Percentiles rank a stretch among this genome's conserved stretches.
phyloP scores from a whole-genome alignment of 1,140 invertebrate species.

The Diorhabda sublineata region DNA sequence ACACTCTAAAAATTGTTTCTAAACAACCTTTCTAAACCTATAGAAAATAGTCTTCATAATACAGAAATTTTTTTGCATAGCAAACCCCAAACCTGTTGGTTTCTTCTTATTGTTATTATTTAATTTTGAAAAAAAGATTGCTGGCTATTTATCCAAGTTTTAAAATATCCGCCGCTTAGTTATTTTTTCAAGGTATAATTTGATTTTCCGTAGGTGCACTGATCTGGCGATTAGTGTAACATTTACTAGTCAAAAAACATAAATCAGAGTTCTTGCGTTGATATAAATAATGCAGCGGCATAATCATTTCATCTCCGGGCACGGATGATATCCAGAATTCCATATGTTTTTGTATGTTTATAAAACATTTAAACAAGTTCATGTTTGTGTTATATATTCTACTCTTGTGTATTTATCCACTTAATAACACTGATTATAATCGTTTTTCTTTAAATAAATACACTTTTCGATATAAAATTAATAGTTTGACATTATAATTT shows the following conservation, averaged over 20 bases:
- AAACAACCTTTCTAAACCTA: too few relatives aligned
- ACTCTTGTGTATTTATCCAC: slow-evolving; percentile 40
- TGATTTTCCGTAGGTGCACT: too few relatives aligned
- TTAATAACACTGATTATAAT: slow-evolving; percentile 44
- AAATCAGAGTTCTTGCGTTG: slow-evolving; percentile 6
- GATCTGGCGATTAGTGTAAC: too few relatives aligned
- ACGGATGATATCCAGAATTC: slow-evolving; percentile 44
- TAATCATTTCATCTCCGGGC: slow-evolving; percentile 22
- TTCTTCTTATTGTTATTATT: too few relatives aligned
- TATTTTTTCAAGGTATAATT: too few relatives aligned
- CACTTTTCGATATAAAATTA: slow-evolving; percentile 26
- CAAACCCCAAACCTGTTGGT: too few relatives aligned
- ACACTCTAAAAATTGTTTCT: too few relatives aligned
- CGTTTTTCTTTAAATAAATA: slow-evolving; percentile 41
- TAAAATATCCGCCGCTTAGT: too few relatives aligned
- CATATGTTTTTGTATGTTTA: slow-evolving; percentile 45
- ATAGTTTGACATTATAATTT: slow-evolving; percentile 15
- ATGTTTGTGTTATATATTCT: slow-evolving; percentile 43
- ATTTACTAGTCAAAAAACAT: background rate
- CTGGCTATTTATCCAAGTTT: too few relatives aligned
- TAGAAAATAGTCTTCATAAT: too few relatives aligned
- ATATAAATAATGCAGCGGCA: slow-evolving; percentile 26
- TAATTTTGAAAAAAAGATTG: too few relatives aligned
- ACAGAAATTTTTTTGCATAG: too few relatives aligned
- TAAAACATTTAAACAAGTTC: slow-evolving; percentile 43